Evolutionary conservation across 2,113 vertebrate species (phyloP).

Genomic region (Nyctibius bracteatus): DNA sequence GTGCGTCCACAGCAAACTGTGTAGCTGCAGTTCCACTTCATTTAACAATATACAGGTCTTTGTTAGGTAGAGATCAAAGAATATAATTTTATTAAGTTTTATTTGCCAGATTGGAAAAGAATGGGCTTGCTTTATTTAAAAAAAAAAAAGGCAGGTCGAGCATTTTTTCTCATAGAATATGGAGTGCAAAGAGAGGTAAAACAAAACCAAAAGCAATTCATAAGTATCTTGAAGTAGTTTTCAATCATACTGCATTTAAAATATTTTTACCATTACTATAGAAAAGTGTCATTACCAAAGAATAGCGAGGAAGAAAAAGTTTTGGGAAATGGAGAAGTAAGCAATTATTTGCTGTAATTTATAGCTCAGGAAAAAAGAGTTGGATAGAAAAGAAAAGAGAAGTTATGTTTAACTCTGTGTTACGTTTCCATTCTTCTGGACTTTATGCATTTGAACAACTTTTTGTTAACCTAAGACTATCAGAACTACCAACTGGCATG

Average conservation of each 20-base stretch:
- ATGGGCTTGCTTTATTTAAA: not conserved
- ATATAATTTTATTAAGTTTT: conserved; percentile 65
- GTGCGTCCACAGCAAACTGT: conserved; percentile 49
- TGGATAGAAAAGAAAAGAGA: not conserved
- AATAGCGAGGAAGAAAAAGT: not conserved
- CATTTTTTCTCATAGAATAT: not conserved
- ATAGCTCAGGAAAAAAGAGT: not conserved
- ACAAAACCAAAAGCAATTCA: conserved; percentile 1
- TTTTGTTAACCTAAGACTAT: not conserved
- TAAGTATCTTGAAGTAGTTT: not conserved
- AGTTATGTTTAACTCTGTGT: not conserved
- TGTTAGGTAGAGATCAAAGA: conserved; percentile 69
- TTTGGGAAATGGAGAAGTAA: not conserved
- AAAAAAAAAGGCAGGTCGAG: not conserved
- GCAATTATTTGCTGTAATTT: not conserved
- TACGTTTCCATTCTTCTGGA: not conserved
- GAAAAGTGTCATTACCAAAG: not conserved
- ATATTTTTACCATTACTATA: not conserved
- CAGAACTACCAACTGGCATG: not conserved
- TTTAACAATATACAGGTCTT: conserved; percentile 61
- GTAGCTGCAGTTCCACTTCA: conserved; percentile 61
- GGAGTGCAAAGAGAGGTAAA: conserved; percentile 31
- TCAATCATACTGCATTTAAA: not conserved
- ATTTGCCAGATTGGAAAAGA: conserved; percentile 53
- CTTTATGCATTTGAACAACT: not conserved